Evolutionary conservation across 2,888 invertebrate genomes (phyloP).

Genomic region (Tanytarsus gracilentus): DNA sequence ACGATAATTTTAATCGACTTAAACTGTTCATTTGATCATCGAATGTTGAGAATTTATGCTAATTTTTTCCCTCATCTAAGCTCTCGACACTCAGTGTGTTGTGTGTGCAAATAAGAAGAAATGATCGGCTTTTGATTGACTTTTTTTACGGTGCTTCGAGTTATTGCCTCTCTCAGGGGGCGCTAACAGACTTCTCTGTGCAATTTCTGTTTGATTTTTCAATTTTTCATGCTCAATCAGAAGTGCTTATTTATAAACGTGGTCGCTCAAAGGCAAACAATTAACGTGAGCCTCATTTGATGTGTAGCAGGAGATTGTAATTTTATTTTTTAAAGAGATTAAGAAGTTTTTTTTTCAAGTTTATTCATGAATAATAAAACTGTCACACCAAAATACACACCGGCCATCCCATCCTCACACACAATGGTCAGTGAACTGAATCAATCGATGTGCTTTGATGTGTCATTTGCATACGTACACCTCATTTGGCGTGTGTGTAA

Average conservation of each 20-base stretch:
- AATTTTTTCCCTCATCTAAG: not conserved
- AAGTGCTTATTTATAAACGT: not conserved
- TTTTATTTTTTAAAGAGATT: too few species aligned
- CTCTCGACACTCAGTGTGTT: not conserved
- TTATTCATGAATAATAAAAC: too few species aligned
- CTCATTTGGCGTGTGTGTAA: not conserved
- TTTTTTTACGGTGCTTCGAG: too few species aligned
- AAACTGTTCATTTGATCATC: constrained; percentile 1
- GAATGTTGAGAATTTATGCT: not conserved
- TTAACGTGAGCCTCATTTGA: not conserved
- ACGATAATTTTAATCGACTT: constrained; percentile 4
- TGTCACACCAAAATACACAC: too few species aligned
- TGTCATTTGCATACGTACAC: not conserved
- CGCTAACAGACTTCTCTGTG: not conserved
- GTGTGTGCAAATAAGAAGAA: too few species aligned
- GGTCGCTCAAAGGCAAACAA: not conserved
- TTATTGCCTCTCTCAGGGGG: not conserved
- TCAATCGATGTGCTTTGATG: not conserved
- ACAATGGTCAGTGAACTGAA: not conserved
- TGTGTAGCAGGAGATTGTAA: too few species aligned
- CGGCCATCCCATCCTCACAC: too few species aligned
- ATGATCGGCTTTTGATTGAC: not conserved
- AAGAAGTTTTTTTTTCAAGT: too few species aligned
- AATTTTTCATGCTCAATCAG: not conserved
- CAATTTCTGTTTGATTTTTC: not conserved